Evolutionary conservation across 2,888 invertebrate species (phyloP).

Genomic region (Eilema caniola): DNA sequence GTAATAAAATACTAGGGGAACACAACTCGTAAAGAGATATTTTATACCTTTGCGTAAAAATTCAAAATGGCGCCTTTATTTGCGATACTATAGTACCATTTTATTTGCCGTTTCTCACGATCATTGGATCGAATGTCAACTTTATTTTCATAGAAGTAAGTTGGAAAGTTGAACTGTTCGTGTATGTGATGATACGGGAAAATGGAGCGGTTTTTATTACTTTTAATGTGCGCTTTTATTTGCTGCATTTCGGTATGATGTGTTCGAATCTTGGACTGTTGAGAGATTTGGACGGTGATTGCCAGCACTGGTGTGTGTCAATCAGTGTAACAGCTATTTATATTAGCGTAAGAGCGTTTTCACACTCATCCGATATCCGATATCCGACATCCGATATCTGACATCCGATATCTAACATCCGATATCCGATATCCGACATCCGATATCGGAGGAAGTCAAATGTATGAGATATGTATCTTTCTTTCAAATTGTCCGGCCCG

Average conservation of each 20-base stretch:
- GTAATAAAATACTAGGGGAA: conserved; percentile 49
- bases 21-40: conserved; percentile 52
- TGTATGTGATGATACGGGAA: conserved; percentile 22
- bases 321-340: too few relatives aligned
- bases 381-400: too few relatives aligned
- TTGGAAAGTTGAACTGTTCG: not conserved
- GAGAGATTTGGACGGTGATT: conserved; percentile 10
- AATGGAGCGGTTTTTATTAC: conserved; percentile 51
- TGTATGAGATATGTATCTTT: too few relatives aligned
- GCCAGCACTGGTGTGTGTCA: not conserved
- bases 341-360: too few relatives aligned
- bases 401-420: too few relatives aligned
- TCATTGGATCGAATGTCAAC: conserved; percentile 30
- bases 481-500: too few relatives aligned
- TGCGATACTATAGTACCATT: conserved; percentile 49
- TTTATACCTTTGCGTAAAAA: conserved; percentile 60
- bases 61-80: conserved; percentile 62
- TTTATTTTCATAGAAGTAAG: conserved; percentile 32
- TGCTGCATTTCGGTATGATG: conserved; percentile 57
- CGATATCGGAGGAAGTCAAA: too few relatives aligned
- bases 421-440: too few relatives aligned
- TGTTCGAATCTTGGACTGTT: conserved; percentile 23
- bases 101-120: conserved; percentile 36
- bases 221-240: conserved; percentile 64
- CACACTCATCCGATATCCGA: too few relatives aligned